phyloP scores from a whole-genome alignment of 2,113 vertebrate genomes.

The Tichodroma muraria region DNA sequence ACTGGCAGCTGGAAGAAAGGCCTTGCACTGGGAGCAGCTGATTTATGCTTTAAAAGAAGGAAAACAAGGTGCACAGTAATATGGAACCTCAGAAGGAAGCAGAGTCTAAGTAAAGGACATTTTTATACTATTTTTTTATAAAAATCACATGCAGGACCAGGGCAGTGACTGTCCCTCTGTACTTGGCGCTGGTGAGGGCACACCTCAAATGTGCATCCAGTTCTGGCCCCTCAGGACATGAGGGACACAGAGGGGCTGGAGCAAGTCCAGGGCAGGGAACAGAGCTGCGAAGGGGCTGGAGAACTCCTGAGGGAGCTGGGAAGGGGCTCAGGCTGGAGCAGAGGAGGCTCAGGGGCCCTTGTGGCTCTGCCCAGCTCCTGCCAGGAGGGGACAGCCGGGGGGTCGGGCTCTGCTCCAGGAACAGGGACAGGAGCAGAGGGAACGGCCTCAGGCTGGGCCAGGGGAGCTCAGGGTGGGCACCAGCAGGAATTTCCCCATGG shows the following conservation, averaged over 20 bases:
- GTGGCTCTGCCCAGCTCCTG: background rate
- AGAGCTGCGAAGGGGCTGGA: background rate
- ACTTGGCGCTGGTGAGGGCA: background rate
- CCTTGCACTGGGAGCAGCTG: background rate
- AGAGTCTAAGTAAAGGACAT: fast-evolving
- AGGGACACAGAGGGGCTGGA: background rate
- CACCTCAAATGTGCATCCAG: background rate
- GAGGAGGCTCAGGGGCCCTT: background rate
- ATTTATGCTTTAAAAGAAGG: background rate
- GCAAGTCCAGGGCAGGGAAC: fast-evolving
- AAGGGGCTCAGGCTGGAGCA: background rate
- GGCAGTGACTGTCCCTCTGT: background rate
- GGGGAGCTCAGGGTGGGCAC: background rate
- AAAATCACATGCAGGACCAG: background rate
- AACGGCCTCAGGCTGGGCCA: background rate
- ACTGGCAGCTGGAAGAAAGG: background rate
- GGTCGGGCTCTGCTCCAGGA: background rate
- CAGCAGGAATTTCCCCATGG: background rate
- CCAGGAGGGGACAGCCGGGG: background rate
- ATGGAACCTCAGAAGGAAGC: background rate
- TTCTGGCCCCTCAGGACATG: fast-evolving
- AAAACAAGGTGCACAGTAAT: background rate
- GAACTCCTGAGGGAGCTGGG: too few species aligned
- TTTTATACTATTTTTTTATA: background rate
- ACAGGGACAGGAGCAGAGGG: background rate